Evolutionary conservation across 2,888 invertebrate genomes (phyloP), one percentile per base, ranked within the genome.

Genomic region (Leucophenga montana): DNA sequence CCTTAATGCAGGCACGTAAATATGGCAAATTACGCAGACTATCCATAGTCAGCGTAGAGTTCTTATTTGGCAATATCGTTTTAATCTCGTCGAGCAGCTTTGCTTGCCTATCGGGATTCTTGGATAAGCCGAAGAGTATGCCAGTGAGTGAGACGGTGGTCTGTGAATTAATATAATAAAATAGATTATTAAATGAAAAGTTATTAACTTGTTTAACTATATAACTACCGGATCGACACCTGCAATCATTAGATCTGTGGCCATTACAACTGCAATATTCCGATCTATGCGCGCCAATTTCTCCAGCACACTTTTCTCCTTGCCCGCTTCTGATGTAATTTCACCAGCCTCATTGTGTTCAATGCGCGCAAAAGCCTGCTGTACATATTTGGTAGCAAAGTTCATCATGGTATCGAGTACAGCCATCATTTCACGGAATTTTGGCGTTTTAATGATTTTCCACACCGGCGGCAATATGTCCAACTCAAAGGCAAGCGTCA

Each of bases 1-100:
- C 95, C 83, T 94, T 95, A 54, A 95, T 90, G 81, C 93, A 94
- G 0, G 94, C 94, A 72, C 91, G 92, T n/a, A 95, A 82, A 79
- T 93, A 95, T 0, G 91, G 90, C 68, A 91, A 86, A 68, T 90
- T 85, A 13, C 87, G 85, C 66, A 91, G 83, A 66, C 89, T 86
- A 2, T 89, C 86, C 0, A 88, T 83, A 0, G 89, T 90, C 33
- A 91, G 77, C 2, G 81, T 79, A 0, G 89, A 86, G 56, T 87
- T 76, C 69, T 88, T 89, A 0, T 85, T 73, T 0, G 90, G 89
- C 33, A 91, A 74, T n/a, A 89, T 85, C 0, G 82, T 81, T 0
- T 84, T 73, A 4, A 92, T 79, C 86, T 94, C 94, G 57, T 90
- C 86, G 48, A 92, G 89, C 1, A 95, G 87, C 75, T 90, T 91